These are phyloP conservation scores for Puma concolor DNA, from an alignment of 2,113 vertebrate genomes.

Conservation along the genomic window DNA sequence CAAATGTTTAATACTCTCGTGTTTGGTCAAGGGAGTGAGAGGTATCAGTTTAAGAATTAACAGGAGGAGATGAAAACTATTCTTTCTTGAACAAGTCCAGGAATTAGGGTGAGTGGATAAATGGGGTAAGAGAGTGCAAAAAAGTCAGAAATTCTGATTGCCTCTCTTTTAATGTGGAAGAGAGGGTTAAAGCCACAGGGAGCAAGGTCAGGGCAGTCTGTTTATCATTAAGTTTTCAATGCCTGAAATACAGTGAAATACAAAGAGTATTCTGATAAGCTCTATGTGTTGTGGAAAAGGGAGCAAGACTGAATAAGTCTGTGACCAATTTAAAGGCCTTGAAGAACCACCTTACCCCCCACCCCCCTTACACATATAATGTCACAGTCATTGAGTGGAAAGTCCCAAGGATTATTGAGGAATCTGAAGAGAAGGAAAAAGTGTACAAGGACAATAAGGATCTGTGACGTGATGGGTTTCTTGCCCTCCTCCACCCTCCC, in stretches of 20 bases:
- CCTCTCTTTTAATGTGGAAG: not conserved
- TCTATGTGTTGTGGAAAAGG: not conserved
- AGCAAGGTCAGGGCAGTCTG: not conserved
- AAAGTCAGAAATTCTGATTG: not conserved
- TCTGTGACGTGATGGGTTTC: not conserved
- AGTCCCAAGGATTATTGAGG: not conserved
- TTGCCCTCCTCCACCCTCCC: not conserved
- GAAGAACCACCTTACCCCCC: not conserved
- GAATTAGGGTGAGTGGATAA: not conserved
- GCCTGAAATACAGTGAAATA: not conserved
- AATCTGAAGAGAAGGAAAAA: not conserved
- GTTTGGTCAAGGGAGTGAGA: not conserved
- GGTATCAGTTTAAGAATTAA: not conserved
- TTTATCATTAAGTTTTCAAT: not conserved
- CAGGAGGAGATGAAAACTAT: not conserved
- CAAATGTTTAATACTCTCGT: not conserved
- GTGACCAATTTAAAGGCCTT: not conserved
- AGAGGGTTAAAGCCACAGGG: not conserved
- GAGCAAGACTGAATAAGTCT: not conserved
- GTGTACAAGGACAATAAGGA: not conserved
- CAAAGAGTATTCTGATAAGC: not conserved
- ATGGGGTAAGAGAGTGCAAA: not conserved
- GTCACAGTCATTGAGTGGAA: not conserved
- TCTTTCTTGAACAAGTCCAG: conserved; percentile 9
- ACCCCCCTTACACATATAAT: not conserved